A percentile compares a stretch with the other conserved stretches of the same genome.
These are phyloP conservation scores for Dasypogon diadema DNA, from an alignment of 2,888 invertebrate genomes.

Conservation along the genomic window DNA sequence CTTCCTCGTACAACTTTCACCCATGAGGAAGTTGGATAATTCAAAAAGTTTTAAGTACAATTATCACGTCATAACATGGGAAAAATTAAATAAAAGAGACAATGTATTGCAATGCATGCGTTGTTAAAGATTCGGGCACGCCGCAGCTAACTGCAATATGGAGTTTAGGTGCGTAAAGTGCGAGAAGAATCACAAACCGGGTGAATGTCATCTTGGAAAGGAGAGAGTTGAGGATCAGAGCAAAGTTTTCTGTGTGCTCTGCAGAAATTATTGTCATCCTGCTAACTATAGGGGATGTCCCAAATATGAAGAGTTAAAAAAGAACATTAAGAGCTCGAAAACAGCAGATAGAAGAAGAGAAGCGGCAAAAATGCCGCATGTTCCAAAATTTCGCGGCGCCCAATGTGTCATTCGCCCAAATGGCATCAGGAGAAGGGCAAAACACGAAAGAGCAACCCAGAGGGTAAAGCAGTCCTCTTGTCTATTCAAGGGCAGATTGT, in stretches of 20 bases:
- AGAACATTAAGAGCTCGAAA: no score
- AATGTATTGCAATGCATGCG: not conserved
- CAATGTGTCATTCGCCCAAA: not conserved
- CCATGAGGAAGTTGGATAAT: not conserved
- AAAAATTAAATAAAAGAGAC: not conserved
- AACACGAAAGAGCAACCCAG: no score
- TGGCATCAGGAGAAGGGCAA: not conserved
- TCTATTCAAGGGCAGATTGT: no score
- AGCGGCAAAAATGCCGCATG: not conserved
- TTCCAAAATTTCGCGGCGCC: not conserved
- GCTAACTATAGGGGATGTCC: conserved; percentile 7
- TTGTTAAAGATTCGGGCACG: conserved; percentile 32
- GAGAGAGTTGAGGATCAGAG: not conserved
- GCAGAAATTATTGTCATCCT: not conserved
- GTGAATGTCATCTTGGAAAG: not conserved
- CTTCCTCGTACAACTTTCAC: no score
- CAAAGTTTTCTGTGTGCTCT: not conserved
- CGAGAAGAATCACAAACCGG: not conserved
- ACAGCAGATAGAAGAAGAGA: not conserved
- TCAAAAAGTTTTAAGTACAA: not conserved
- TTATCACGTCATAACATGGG: not conserved
- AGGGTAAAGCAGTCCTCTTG: no score
- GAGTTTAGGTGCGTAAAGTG: conserved; percentile 14
- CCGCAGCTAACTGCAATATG: conserved; percentile 7
- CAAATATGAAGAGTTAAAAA: not conserved